These are phyloP conservation scores for Craseonycteris thonglongyai DNA, from an alignment of 2,113 vertebrate genomes.

Conservation along the genomic window DNA sequence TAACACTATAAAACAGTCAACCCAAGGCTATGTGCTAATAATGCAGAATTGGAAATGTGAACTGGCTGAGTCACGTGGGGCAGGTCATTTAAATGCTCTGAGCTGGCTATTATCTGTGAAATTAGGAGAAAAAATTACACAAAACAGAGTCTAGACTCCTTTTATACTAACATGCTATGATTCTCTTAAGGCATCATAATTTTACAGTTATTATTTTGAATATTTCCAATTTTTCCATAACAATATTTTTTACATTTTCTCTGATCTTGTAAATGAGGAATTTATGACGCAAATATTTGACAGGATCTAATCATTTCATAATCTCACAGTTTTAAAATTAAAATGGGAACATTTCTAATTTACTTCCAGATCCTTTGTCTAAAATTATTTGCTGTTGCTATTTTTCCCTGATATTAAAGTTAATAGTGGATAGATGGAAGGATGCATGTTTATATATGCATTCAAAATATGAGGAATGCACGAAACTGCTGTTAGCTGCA, in stretches of 20 bases:
- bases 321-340: neutral
- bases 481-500: neutral
- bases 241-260: neutral
- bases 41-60: neutral
- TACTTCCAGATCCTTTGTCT: neutral
- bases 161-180: neutral
- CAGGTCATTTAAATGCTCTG: neutral
- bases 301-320: neutral
- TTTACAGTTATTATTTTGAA: neutral
- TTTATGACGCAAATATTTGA: constrained; percentile 7
- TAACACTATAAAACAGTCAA: neutral
- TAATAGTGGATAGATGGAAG: neutral
- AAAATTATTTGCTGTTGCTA: neutral
- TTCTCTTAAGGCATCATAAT: neutral
- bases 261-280: neutral
- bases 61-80: neutral
- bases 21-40: neutral
- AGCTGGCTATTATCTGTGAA: neutral
- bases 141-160: neutral
- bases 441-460: neutral
- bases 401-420: neutral
- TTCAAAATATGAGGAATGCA: neutral
- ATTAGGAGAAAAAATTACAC: neutral
- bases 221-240: constrained; percentile 16
- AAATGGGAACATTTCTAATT: constrained; percentile 15